Percentiles rank a stretch among this genome's conserved stretches.
Evolutionary conservation across 2,797 vertebrate species (phyloP).

Genomic region (Pyrocephalus nanus): DNA sequence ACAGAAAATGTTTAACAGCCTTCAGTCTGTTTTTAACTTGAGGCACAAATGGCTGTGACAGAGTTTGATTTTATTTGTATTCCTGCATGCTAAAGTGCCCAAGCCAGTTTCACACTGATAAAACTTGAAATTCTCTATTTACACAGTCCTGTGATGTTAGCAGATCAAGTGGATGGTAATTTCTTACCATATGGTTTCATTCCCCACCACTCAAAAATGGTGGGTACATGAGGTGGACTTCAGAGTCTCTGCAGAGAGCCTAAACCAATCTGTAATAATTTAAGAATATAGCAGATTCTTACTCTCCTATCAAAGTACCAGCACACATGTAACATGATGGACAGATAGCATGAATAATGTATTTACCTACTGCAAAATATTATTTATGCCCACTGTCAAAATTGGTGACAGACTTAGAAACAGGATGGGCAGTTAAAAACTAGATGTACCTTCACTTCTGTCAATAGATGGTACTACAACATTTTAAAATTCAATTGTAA

Average conservation of each 20-base stretch:
- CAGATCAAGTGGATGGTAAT: background rate
- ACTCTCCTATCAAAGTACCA: background rate
- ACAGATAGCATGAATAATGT: background rate
- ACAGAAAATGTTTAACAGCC: background rate
- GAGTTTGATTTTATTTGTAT: background rate
- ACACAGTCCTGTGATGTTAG: background rate
- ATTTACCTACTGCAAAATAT: background rate
- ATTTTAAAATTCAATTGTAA: background rate
- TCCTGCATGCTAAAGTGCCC: background rate
- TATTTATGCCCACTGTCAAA: background rate
- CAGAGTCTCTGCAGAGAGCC: background rate
- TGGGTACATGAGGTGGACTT: background rate
- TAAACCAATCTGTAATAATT: background rate
- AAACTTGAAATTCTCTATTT: background rate
- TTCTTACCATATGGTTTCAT: background rate
- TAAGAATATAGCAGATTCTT: background rate
- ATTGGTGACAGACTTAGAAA: background rate
- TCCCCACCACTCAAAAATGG: background rate
- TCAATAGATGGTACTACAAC: background rate
- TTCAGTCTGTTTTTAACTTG: background rate
- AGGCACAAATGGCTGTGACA: background rate
- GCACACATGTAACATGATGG: background rate
- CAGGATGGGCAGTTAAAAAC: background rate
- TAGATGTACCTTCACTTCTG: background rate
- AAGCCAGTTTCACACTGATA: background rate